Conservation (phyloP, 2,113 vertebrate genomes). For the Abramis brama region DNA sequence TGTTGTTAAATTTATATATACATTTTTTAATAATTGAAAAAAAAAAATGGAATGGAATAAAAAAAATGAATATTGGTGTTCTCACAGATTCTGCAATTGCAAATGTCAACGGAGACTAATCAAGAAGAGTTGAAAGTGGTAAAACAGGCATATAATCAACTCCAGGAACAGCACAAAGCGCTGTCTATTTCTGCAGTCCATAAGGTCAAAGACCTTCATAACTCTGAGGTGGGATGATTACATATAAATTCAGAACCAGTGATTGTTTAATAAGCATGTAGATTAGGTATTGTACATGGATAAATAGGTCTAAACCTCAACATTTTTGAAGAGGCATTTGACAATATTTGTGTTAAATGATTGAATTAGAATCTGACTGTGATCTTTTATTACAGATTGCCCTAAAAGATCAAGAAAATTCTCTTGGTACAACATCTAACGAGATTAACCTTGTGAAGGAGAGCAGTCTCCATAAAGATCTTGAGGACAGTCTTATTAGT, state of each 20-base stretch:
- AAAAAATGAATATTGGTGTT: slow-evolving; percentile 24
- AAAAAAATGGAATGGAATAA: no score
- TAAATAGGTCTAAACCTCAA: background rate
- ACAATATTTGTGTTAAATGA: background rate
- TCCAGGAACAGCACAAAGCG: slow-evolving; percentile 66
- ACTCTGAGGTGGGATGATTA: slow-evolving; percentile 67
- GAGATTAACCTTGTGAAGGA: slow-evolving; percentile 23
- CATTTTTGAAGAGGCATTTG: background rate
- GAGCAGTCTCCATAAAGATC: slow-evolving; percentile 11
- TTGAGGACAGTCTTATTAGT: slow-evolving; percentile 8
- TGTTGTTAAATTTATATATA: background rate
- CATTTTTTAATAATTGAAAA: background rate
- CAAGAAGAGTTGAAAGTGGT: slow-evolving; percentile 72
- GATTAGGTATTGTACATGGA: background rate
- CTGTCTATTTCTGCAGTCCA: slow-evolving; percentile 59
- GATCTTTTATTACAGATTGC: slow-evolving; percentile 20
- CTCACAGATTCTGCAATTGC: slow-evolving; percentile 74
- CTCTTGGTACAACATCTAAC: background rate
- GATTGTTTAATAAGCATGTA: background rate
- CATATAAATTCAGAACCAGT: background rate
- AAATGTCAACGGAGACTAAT: slow-evolving; percentile 67
- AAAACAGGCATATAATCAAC: slow-evolving; percentile 68
- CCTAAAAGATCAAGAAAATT: background rate
- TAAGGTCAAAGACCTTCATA: slow-evolving; percentile 57
- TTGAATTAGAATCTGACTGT: background rate